A percentile compares a stretch with the other conserved stretches of the same genome.
Evolutionary conservation across 2,113 vertebrate genomes (phyloP).

Genomic region (Nanorana parkeri): DNA sequence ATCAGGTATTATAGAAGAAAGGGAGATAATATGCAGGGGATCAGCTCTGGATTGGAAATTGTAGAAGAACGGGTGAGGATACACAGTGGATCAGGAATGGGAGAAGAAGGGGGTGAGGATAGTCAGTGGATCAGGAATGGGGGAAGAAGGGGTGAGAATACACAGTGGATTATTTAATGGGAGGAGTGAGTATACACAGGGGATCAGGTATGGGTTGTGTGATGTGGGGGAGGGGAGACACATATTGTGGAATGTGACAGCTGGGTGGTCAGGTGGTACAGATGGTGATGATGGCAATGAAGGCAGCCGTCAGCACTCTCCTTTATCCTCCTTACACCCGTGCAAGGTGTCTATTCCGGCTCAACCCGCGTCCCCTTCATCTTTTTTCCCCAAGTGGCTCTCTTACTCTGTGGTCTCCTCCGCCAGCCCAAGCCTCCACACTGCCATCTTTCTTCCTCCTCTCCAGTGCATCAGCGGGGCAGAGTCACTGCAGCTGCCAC

Average conservation of each 20-base stretch:
- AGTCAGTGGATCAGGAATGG: too few species aligned
- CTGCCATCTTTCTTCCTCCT: accelerated
- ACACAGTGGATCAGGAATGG: background rate
- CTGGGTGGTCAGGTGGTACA: background rate
- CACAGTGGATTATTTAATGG: too few species aligned
- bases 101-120: too few species aligned
- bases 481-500: conserved; percentile 24
- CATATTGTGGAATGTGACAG: background rate
- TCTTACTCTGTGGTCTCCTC: accelerated
- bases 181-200: background rate
- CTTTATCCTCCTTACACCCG: background rate
- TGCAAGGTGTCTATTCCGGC: too few species aligned
- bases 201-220: background rate
- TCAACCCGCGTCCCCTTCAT: background rate
- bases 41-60: too few species aligned
- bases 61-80: background rate
- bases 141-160: background rate
- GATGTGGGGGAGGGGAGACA: background rate
- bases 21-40: too few species aligned
- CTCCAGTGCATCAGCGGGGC: background rate
- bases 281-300: background rate
- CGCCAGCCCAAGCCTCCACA: accelerated
- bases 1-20: too few species aligned
- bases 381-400: accelerated
- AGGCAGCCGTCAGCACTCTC: too few species aligned